Evolutionary conservation across 2,113 vertebrate genomes (phyloP), one percentile per base, ranked within the genome.

Genomic region (Macquaria ambigua): DNA sequence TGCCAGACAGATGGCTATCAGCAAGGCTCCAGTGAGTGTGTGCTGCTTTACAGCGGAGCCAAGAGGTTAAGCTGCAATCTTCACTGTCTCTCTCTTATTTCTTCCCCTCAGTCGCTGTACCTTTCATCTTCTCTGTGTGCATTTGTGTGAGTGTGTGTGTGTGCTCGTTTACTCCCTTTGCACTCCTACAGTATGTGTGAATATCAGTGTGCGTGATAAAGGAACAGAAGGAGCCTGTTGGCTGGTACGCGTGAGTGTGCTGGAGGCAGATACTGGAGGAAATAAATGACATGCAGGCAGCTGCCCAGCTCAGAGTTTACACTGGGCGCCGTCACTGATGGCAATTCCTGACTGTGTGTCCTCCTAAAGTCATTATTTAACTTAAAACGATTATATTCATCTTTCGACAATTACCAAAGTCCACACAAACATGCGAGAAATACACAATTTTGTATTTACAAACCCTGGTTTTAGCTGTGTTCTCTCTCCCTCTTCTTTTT

Each of bases 201-300:
- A 87, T 88, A 90, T 90, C 89, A 71, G 85, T 37, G 82, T 87
- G 89, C 43, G 72, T 90, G 92, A 94, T 94, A 93, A 94, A 94
- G 89, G 87, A 93, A 87, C 93, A 94, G 93, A 94, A 92, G 93
- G 91, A 94, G 93, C 56, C 89, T 83, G 85, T 90, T 91, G 92
- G 92, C 93, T 91, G 90, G 21, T 88, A 39, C 5, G 85, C 5
- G 43, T 61, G 72, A 88, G 91, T 90, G 90, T 94, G 93, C 92
- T 92, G 83, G 84, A 93, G 88, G 92, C 91, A 91, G 93, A 94
- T 94, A 94, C 90, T 85, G 91, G 86, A 90, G 84, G 90, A 92
- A 94, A 90, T 92, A 90, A 92, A 93, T 78, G 82, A 79, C 89
- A 79, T 78, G 89, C 88, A 83, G 86, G 87, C 88, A 73, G 81